Evolutionary conservation across 2,113 vertebrate species (phyloP), one percentile per base, ranked within the genome.

Genomic region (Chunga burmeisteri): DNA sequence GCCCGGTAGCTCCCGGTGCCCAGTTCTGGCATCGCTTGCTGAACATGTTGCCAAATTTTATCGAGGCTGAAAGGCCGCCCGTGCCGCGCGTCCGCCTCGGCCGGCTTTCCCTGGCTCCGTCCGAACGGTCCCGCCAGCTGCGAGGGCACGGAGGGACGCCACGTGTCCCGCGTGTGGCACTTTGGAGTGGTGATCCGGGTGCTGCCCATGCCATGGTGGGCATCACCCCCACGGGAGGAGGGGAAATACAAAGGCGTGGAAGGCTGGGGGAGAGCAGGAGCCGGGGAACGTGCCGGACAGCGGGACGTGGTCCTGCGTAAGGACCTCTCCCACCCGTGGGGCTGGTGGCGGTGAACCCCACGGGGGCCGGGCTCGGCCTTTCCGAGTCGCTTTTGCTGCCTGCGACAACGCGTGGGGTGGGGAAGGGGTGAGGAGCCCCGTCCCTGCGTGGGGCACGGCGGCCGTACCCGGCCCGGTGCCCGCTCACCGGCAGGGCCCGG

Each of bases 41-140:
- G 3, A 34, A 62, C 1, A 1, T 1, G 11, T 42, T 61, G 72
- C 53, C 83, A 34, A 72, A 59, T 7, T 27, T 59, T 36, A 22
- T 81, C 3, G 13, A 34, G 52, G n/a, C 36, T 53, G 55, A 89
- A 74, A 15, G n/a, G 47, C 52, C 90, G 19, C 30, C 34, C 1
- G 5, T 0, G 7, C 2, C 21, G 25, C 4, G 6, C 1, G 2
- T 30, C 44, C 42, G 66, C 27, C 56, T 58, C 11, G 2, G 27
- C 18, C 3, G 4, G 20, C 46, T 23, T 32, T 50, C 30, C 55
- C 29, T 13, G 27, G 21, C 40, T 56, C 8, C 0, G 7, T 10
- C 15, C 5, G 3, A 23, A n/a, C 0, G 12, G 7, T 66, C 36
- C 15, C 11, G 1, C 47, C 73, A 1, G 26, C 29, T 6, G 0